Evolutionary conservation across 1,140 invertebrate species (phyloP), one percentile per base, ranked within the genome.

Genomic region (Meloidogyne floridensis): DNA sequence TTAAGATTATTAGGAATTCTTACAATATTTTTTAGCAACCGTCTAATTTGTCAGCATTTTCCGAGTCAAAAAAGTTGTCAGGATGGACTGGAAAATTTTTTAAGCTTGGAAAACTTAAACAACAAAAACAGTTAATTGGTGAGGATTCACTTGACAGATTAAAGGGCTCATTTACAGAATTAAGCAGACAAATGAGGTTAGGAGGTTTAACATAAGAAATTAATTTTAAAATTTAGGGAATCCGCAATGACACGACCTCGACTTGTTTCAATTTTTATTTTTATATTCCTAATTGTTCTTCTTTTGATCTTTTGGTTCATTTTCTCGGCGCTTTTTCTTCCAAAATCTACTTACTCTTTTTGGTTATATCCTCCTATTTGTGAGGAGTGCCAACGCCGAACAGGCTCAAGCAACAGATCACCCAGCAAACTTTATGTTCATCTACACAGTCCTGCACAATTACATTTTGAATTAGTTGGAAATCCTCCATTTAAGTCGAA

Each of bases 401-500:
- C 90, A 76, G 87, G 85, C 7, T 80, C 81, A 18, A 53, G 76
- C 9, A 56, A 76, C n/a, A 84, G 79, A 76, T 20, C 71, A 7
- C 86, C 87, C 20, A 89, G 88, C 80, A 72, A 82, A 72, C 80
- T 87, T n/a, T 88, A 77, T 73, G 84, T 87, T 53, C 87, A 86
- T 65, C 71, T 79, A 69, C 73, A 59, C 51, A 84, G 84, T 83
- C 87, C 82, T 32, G 71, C 80, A 20, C 87, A 90, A 82, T 83
- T 81, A 3, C 86, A 89, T 77, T 86, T 89, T 53, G 88, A 89
- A 80, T 81, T 89, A 43, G 80, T 84, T 65, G 88, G 88, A 42
- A 89, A 90, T 81, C 65, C 72, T 69, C 88, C 88, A 20, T 88
- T 89, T 42, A 90, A 90, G 65, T 87, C 85, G 65, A 89, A 89